Conservation (phyloP, 2,113 vertebrate genomes). For the Stegastes partitus region DNA sequence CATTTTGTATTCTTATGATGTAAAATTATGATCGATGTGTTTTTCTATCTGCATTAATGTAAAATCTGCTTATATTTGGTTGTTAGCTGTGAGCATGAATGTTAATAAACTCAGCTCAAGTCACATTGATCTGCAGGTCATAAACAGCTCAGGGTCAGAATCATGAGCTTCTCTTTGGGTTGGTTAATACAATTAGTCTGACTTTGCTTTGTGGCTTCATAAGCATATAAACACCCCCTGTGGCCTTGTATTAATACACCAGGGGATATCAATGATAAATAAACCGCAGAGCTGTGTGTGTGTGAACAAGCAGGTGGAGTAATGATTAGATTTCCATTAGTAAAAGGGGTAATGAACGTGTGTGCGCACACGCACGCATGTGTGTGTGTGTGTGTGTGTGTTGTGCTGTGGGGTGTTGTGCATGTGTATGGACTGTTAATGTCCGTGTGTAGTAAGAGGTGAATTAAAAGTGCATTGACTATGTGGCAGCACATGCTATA, state of each 20-base stretch:
- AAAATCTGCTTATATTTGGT: no score
- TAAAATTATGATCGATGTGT: no score
- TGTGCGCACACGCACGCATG: constrained; percentile 47
- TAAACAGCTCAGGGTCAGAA: constrained; percentile 70
- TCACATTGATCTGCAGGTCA: constrained; percentile 65
- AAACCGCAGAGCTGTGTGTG: constrained; percentile 55
- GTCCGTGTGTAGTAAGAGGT: constrained; percentile 68
- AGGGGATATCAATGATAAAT: constrained; percentile 66
- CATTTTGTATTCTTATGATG: no score
- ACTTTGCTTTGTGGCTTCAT: constrained; percentile 50
- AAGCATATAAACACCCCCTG: constrained; percentile 52
- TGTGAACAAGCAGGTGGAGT: constrained; percentile 64
- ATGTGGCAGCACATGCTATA: constrained; percentile 87
- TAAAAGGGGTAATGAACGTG: constrained; percentile 75
- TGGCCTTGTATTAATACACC: constrained; percentile 59
- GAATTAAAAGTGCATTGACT: constrained; percentile 91
- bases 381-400: constrained; percentile 38
- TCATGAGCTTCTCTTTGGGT: constrained; percentile 53
- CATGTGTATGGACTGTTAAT: constrained; percentile 17
- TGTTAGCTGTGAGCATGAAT: no score
- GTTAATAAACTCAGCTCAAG: no score
- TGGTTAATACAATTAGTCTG: constrained; percentile 75
- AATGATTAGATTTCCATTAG: constrained; percentile 82
- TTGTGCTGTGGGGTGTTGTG: constrained; percentile 21
- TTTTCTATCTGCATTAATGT: no score